Percentiles rank a stretch among this genome's conserved stretches.
Conservation (phyloP, 2,113 vertebrate genomes). For the Silurus asotus region DNA sequence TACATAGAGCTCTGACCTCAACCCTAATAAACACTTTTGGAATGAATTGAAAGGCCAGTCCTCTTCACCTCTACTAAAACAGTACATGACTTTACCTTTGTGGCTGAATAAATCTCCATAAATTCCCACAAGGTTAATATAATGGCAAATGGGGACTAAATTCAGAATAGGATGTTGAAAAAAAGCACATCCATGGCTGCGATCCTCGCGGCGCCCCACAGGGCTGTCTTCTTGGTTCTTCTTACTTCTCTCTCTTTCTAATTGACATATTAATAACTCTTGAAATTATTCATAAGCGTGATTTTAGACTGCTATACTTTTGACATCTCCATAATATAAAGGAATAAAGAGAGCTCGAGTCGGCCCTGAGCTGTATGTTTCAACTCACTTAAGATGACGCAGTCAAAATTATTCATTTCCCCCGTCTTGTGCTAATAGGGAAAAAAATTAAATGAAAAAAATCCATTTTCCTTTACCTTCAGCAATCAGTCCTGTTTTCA, state of each 20-base stretch:
- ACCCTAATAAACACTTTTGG: no score
- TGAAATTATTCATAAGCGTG: background rate
- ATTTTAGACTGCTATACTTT: background rate
- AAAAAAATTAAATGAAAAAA: conserved; percentile 17
- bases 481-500: conserved; percentile 49
- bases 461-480: conserved; percentile 35
- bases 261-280: background rate
- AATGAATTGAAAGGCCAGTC: no score
- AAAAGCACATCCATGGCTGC: background rate
- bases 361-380: background rate
- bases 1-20: no score
- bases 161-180: no score
- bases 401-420: conserved; percentile 30
- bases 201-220: background rate
- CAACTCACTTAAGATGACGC: conserved; percentile 31
- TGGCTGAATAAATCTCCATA: no score
- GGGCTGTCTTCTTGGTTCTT: background rate
- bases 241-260: background rate
- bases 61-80: no score
- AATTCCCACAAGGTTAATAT: no score
- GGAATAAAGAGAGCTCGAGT: background rate
- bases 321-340: background rate
- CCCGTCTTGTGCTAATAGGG: conserved; percentile 18
- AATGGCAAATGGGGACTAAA: no score
- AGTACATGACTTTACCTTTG: no score